Percentiles rank a stretch among this genome's conserved stretches.
phyloP scores from a whole-genome alignment of 1,140 invertebrate genomes.

The Procambarus virginalis region DNA sequence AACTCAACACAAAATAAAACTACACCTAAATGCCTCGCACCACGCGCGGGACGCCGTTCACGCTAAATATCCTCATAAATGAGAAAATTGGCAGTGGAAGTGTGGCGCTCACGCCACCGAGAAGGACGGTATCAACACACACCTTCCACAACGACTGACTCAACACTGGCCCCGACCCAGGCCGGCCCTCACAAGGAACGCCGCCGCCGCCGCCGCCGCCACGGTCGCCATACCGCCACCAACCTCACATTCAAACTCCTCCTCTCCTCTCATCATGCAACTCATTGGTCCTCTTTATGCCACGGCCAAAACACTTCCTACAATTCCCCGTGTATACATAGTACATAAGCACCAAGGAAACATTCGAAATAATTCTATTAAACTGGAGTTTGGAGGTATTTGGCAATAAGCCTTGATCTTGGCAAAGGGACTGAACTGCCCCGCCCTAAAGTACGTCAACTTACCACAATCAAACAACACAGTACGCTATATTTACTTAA shows the following conservation, averaged over 20 bases:
- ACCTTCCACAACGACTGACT: conserved; percentile 5
- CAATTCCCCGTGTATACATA: not conserved
- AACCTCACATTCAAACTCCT: not conserved
- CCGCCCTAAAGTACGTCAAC: not conserved
- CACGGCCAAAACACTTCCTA: not conserved
- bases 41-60: not conserved
- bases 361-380: not conserved
- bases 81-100: conserved; percentile 9
- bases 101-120: not conserved
- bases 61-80: conserved; percentile 6
- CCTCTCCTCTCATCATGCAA: not conserved
- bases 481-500: no score
- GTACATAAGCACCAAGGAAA: not conserved
- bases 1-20: not conserved
- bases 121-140: not conserved
- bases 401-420: not conserved
- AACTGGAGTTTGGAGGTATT: not conserved
- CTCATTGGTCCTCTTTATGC: not conserved
- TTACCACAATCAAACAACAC: not conserved
- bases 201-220: not conserved
- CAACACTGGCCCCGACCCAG: not conserved
- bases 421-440: not conserved
- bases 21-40: not conserved
- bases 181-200: not conserved
- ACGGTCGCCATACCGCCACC: not conserved